Conservation (phyloP, 2,797 vertebrate genomes). For the Enteromius treurensis region DNA sequence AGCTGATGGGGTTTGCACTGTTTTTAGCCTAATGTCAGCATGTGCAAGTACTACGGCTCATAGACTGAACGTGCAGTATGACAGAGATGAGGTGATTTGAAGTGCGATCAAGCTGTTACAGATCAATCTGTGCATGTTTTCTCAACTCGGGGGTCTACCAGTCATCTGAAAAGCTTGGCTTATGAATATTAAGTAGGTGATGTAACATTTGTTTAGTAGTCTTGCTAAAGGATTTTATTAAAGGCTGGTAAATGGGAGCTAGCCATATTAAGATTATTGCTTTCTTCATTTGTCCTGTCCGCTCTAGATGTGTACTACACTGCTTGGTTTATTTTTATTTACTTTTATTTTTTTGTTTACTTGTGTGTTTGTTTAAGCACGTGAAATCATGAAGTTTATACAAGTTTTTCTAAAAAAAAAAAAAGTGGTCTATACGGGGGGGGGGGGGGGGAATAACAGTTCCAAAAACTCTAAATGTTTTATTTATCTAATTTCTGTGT, state of each 20-base stretch:
- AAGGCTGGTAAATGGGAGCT: conserved; percentile 1
- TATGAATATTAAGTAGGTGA: conserved; percentile 2
- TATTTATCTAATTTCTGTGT: background rate
- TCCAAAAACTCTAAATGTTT: background rate
- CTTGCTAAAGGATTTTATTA: background rate
- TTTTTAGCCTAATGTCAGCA: conserved; percentile 45
- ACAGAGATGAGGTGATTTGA: conserved; percentile 21
- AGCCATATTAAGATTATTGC: background rate
- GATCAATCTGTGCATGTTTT: conserved; percentile 23
- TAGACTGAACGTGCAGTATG: conserved; percentile 12
- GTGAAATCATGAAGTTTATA: background rate
- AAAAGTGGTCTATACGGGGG: background rate
- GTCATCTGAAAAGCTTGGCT: background rate
- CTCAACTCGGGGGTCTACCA: background rate
- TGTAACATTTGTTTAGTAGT: conserved; percentile 14
- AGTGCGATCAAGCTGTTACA: conserved; percentile 17
- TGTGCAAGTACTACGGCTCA: conserved; percentile 14
- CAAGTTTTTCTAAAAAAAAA: background rate
- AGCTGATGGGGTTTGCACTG: conserved; percentile 36
- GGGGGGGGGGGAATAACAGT: background rate
- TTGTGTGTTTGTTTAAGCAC: background rate
- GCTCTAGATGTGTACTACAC: background rate
- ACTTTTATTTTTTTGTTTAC: background rate
- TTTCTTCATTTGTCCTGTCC: background rate
- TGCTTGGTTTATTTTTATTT: background rate